These are phyloP conservation scores for Achlya flavicornis DNA, from an alignment of 2,888 invertebrate genomes.

Conservation along the genomic window DNA sequence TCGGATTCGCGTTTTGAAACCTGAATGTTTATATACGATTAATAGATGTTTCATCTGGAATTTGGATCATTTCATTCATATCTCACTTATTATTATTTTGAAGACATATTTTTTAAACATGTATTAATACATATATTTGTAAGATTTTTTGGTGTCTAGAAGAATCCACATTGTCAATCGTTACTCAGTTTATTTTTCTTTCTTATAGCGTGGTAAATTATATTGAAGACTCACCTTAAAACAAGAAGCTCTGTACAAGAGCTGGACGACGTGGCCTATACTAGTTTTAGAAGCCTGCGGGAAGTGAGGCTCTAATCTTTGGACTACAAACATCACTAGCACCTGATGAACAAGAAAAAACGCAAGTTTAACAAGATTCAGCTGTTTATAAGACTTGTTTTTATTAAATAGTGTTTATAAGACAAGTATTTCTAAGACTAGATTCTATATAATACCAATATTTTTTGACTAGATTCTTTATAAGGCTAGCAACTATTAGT, in stretches of 20 bases:
- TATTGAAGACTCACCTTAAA: constrained; percentile 94
- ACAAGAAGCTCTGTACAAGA: constrained; percentile 98
- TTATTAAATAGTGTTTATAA: no score
- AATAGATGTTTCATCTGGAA: not conserved
- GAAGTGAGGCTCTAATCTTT: constrained; percentile 96
- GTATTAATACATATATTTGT: no score
- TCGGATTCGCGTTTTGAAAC: constrained; percentile 98
- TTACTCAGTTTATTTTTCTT: no score
- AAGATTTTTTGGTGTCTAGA: no score
- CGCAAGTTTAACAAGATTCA: not conserved
- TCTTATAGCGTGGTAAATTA: not conserved
- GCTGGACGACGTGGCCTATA: constrained; percentile 99
- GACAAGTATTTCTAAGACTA: no score
- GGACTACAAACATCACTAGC: constrained; percentile 99
- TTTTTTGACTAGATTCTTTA: no score
- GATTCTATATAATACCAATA: no score
- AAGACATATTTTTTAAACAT: no score
- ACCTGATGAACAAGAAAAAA: constrained; percentile 68
- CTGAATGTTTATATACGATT: constrained; percentile 61
- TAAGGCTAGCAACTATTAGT: no score
- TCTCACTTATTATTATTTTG: no score
- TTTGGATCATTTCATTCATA: not conserved
- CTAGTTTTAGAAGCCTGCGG: constrained; percentile 99
- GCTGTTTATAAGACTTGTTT: not conserved
- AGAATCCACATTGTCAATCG: no score